Percentiles rank a stretch among this genome's conserved stretches.
phyloP scores from a whole-genome alignment of 2,888 invertebrate species.

The Chironomus tentans region DNA sequence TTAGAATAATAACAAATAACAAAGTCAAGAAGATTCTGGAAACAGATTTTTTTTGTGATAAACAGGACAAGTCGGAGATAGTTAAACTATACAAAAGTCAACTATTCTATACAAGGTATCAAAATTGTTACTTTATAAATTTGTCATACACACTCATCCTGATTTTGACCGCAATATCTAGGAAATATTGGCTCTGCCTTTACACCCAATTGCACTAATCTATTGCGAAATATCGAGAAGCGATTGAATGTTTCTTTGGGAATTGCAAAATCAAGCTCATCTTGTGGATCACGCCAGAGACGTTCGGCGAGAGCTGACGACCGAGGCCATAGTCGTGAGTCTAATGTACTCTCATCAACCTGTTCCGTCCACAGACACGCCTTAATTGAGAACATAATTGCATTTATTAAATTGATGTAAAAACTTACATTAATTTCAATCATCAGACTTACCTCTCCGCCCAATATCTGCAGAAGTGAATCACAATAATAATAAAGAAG shows the following conservation, averaged over 20 bases:
- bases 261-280: slow-evolving; percentile 37
- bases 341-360: slow-evolving; percentile 61
- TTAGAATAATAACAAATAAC: too few species aligned
- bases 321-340: slow-evolving; percentile 74
- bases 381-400: slow-evolving; percentile 43
- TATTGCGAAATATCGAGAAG: slow-evolving; percentile 42
- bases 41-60: too few species aligned
- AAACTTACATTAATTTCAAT: too few species aligned
- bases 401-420: slow-evolving; percentile 53
- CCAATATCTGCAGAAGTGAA: slow-evolving; percentile 28
- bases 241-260: slow-evolving; percentile 40
- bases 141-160: slow-evolving; percentile 42
- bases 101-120: too few species aligned
- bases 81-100: too few species aligned
- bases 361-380: slow-evolving; percentile 79
- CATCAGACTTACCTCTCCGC: slow-evolving; percentile 36
- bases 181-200: slow-evolving; percentile 43
- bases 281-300: slow-evolving; percentile 42
- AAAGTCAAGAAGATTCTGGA: too few species aligned
- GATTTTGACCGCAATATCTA: slow-evolving; percentile 43
- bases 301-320: slow-evolving; percentile 74
- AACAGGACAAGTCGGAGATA: too few species aligned
- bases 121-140: too few species aligned
- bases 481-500: not conserved
- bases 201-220: slow-evolving; percentile 40